These are phyloP conservation scores for Diplodus sargus DNA, from an alignment of 2,797 vertebrate genomes.

Conservation along the genomic window DNA sequence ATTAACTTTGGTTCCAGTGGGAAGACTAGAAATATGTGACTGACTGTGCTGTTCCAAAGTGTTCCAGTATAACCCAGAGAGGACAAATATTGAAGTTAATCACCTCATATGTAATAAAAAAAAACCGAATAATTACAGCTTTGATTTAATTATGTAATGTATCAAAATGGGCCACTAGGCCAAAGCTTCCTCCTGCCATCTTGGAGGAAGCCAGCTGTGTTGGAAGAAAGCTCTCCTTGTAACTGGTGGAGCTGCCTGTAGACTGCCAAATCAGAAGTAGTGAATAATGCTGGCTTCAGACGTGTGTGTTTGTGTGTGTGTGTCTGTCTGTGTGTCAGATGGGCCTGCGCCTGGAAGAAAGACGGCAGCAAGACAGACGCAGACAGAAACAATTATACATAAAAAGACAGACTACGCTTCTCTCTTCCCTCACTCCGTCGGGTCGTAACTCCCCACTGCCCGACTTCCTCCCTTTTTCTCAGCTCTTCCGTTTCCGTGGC, in stretches of 20 bases:
- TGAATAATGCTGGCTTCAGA: slow-evolving; percentile 44
- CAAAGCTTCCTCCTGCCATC: slow-evolving; percentile 25
- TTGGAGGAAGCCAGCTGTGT: slow-evolving; percentile 61
- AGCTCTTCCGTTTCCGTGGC: slow-evolving; percentile 76
- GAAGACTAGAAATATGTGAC: slow-evolving; percentile 28
- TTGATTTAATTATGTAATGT: slow-evolving; percentile 7
- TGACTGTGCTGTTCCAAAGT: too few relatives aligned
- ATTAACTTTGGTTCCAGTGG: not conserved
- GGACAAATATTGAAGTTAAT: not conserved
- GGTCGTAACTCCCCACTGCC: slow-evolving; percentile 76
- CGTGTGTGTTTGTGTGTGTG: slow-evolving; percentile 8
- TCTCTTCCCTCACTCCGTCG: slow-evolving; percentile 58
- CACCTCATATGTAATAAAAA: not conserved
- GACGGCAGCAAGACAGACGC: slow-evolving; percentile 48
- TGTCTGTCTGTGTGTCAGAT: slow-evolving; percentile 24
- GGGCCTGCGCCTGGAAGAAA: slow-evolving; percentile 34
- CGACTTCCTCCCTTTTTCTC: slow-evolving; percentile 81
- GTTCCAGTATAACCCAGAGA: too few relatives aligned
- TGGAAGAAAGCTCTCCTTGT: slow-evolving; percentile 65
- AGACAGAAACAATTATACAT: slow-evolving; percentile 56
- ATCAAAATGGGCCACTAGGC: slow-evolving; percentile 20
- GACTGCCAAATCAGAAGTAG: slow-evolving; percentile 51
- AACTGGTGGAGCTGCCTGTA: slow-evolving; percentile 41
- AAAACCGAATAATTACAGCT: not conserved
- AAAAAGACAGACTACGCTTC: slow-evolving; percentile 54